Base-by-base conservation (phyloP, 2,888 invertebrate species). In the Frankliniella fusca region DNA sequence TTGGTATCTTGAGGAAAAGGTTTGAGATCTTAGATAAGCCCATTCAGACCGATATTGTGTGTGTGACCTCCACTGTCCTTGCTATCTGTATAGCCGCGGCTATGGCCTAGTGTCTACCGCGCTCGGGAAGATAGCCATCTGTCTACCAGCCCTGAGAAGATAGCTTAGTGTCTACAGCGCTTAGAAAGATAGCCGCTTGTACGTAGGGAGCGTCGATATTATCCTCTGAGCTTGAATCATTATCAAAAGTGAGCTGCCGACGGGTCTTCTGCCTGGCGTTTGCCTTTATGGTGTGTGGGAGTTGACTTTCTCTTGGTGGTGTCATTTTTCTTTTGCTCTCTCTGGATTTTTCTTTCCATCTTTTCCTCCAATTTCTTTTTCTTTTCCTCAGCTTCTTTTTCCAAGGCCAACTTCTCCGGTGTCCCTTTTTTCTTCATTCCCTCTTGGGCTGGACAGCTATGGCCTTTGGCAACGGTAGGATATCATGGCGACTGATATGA, bases 391-490 rank as follows among this genome's bases (percentile, higher is more conserved):
- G 3, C 65, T 65, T 65, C 23, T 65, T 81, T 82, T 83, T 85
- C 84, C 76, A 84, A 81, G 82, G 81, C 76, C 83, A 84, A 48
- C 85, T 86, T 86, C 83, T 86, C 85, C 54, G 86, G 85, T 65
- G 85, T 86, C 86, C 85, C 82, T 85, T 85, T 84, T 84, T 84
- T 82, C 86, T 84, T 83, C 83, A 83, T 65, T 84, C 83, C 48
- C 82, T 65, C 28, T 50, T 82, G 48, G 80, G 48, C 79, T 79
- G 28, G 27, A 27, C n/a, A 61, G 82, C 54, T 18, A 76, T 54
- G 48, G 80, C 83, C 80, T 83, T 83, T 80, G 80, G 83, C 50
- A 81, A 81, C 8, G 83, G 81, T 12, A 48, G 61, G 38, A 84
- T 80, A 61, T 81, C 80, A 61, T 83, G 82, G 65, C 82, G 82